Evolutionary conservation across 1,140 invertebrate genomes (phyloP), one percentile per base, ranked within the genome.

Genomic region (Drosophila suzukii): DNA sequence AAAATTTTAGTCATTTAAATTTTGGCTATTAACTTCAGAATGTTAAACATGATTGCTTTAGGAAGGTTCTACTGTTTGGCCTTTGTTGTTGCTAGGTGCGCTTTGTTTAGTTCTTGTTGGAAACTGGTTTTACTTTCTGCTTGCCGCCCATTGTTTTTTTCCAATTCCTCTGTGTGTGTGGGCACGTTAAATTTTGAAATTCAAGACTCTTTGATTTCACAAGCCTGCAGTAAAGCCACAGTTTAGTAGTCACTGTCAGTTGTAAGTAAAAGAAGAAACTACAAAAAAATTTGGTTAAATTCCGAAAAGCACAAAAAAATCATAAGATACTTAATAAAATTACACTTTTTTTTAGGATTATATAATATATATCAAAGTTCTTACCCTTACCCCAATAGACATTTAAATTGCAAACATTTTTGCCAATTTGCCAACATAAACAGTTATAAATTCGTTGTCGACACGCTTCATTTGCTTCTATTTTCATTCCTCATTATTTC

Each of bases 171-270:
- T 75, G 15, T 47, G 66, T 49, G 50, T 55, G 24, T 47, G 55
- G 49, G 70, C 12, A 39, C 72, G 72, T 75, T 75, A 75, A 49
- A 75, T 75, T 66, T 75, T 75, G 30, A 75, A 75, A 75, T 75
- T 66, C 46, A 56, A 55, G 51, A 43, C 38, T 59, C 12, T 51
- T 71, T 60, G 15, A 71, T 53, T 58, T 53, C 66, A 53, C 72
- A 38, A 74, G 30, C 32, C n/a, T 17, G 32, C 3, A 20, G 36
- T 34, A 2, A 39, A 17, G n/a, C 0, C 43, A 41, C 43, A 74
- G 68, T 74, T 74, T 55, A 5, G 30, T 4, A 73, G 30, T 3
- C 13, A 62, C 11, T 70, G 32, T n/a, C 8, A 30, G 36, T 15
- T 38, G 11, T 10, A 20, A n/a, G 4, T 51, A 4, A 30, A 34